A percentile compares a stretch with the other conserved stretches of the same genome.
These are phyloP conservation scores for Caretta caretta DNA, from an alignment of 2,113 vertebrate species.

Conservation along the genomic window DNA sequence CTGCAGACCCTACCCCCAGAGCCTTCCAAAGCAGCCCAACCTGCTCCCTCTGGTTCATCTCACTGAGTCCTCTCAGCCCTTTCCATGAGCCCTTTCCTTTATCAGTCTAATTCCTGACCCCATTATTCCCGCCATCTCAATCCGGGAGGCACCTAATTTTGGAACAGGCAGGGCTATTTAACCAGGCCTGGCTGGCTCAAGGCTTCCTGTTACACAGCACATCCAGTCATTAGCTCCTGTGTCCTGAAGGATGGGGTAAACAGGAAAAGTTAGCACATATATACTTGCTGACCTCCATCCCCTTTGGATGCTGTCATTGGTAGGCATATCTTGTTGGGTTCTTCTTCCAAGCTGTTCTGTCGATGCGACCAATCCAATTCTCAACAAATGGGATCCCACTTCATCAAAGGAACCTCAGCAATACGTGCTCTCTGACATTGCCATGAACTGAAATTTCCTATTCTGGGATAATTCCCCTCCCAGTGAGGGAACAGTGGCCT, in stretches of 20 bases:
- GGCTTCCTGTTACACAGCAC: neutral
- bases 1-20: neutral
- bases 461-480: neutral
- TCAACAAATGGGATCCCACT: neutral
- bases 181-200: neutral
- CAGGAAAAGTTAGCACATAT: neutral
- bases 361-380: neutral
- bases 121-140: neutral
- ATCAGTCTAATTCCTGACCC: neutral
- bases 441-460: neutral
- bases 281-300: neutral
- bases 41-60: neutral
- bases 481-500: neutral
- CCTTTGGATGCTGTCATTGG: neutral
- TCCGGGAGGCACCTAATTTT: neutral
- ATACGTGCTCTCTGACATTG: neutral
- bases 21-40: neutral
- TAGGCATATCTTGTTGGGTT: neutral
- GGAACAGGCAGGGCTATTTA: no score
- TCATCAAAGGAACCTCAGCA: neutral
- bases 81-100: neutral
- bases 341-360: neutral
- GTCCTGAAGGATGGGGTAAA: neutral
- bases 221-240: neutral
- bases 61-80: neutral